Percentiles rank a stretch among this genome's conserved stretches.
These are phyloP conservation scores for Temnopleurus reevesii DNA, from an alignment of 53 echinoderm and acorn worm genomes.

Conservation along the genomic window DNA sequence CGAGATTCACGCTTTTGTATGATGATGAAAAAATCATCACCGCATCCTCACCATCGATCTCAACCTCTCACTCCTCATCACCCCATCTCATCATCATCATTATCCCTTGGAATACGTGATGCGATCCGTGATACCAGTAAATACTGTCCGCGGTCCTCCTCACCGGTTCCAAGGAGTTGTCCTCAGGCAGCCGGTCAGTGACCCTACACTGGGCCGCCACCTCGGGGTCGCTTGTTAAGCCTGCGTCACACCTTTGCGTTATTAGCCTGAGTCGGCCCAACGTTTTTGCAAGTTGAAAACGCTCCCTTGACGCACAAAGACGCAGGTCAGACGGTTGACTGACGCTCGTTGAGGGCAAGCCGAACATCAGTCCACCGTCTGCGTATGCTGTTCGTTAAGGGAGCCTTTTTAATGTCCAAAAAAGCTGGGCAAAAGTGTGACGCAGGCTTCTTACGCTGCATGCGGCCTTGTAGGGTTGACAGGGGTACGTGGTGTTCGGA, in stretches of 20 bases:
- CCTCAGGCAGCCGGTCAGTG: slow-evolving; percentile 36
- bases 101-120: too few species aligned
- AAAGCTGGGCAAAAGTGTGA: too few species aligned
- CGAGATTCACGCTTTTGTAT: not conserved
- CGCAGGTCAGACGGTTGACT: too few species aligned
- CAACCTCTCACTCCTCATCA: not conserved
- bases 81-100: not conserved
- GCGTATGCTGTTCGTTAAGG: too few species aligned
- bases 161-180: slow-evolving; percentile 13
- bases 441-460: slow-evolving; percentile 51
- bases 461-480: slow-evolving; percentile 30
- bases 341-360: too few species aligned
- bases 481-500: slow-evolving; percentile 23
- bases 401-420: too few species aligned
- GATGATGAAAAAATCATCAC: not conserved
- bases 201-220: not conserved
- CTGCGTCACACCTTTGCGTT: too few species aligned
- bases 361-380: too few species aligned
- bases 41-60: not conserved
- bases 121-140: not conserved
- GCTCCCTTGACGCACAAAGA: too few species aligned
- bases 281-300: too few species aligned
- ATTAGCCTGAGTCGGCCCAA: too few species aligned
- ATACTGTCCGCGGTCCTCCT: not conserved
- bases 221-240: slow-evolving; percentile 47